Base-by-base conservation (phyloP, 2,797 vertebrate species). In the Liparis tanakae region DNA sequence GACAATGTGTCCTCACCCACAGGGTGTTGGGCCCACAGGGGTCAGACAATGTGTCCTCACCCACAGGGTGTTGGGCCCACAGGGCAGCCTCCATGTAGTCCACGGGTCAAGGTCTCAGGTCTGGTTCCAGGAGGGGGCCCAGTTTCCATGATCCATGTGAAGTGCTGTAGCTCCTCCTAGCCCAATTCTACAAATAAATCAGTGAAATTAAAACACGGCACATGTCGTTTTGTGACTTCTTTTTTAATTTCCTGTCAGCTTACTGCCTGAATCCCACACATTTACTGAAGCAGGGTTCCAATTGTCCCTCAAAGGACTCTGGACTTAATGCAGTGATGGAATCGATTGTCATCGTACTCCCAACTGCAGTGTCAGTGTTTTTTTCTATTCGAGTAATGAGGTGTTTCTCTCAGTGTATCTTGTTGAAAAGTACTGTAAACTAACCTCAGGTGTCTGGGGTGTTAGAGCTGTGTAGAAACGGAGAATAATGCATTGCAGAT, bases 401-500 rank as follows among this genome's bases (percentile, higher is more conserved):
- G 37, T 53, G 37, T 55, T 79, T 54, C 80, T 59, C 76, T 54
- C 66, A 61, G 61, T 62, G 65, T 76, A 30, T 83, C 60, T 71
- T n/a, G 61, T 71, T 18, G 56, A 61, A 59, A 78, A 78, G 70
- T 57, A 60, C 37, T 64, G 60, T 70, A 70, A 84, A 72, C 58
- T 64, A 61, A 72, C 48, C 57, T 59, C 55, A 30, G 50, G 57
- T 73, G 67, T 72, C 39, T 60, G 22, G 51, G 46, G 33, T 59
- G 43, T 53, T 61, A 20, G 56, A 68, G 60, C 58, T 33, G 63
- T 69, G 33, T 69, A 71, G 58, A 64, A 62, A 51, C 18, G 57
- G 10, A 53, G 78, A 80, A 85, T 63, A 65, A 76, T 57, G 50
- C 25, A 54, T 20, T 53, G 34, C 33, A 81, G 37, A 62, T 69